Percentiles rank a stretch among this genome's conserved stretches.
Evolutionary conservation across 92 coral and sea anemone genomes (phyloP).

Genomic region (Metridium senile): DNA sequence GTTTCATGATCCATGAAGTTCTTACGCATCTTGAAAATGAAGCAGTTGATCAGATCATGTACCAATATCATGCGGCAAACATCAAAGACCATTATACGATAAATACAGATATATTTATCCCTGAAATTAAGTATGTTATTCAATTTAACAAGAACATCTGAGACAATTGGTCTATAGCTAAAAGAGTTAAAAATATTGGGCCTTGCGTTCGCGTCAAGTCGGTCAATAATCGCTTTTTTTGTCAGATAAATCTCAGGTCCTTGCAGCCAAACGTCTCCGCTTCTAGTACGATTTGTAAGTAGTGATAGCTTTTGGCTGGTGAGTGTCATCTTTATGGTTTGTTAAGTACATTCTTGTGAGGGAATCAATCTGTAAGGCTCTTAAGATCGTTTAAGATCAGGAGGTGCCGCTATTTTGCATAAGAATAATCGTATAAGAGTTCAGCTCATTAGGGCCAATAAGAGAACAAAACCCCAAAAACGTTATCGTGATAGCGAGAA

Average conservation of each 20-base stretch:
- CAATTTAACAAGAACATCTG: neutral
- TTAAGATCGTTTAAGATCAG: slow-evolving; percentile 29
- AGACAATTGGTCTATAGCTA: slow-evolving; percentile 9
- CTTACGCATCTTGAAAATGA: no score
- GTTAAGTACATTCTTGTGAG: slow-evolving; percentile 8
- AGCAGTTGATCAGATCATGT: no score
- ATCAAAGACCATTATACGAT: slow-evolving; percentile 10
- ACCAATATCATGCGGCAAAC: slow-evolving; percentile 3
- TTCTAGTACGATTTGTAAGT: neutral
- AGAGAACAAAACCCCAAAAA: slow-evolving; percentile 25
- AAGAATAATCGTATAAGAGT: slow-evolving; percentile 17
- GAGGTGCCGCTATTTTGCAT: slow-evolving; percentile 30
- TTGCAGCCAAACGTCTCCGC: neutral
- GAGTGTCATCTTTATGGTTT: neutral
- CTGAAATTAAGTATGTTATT: slow-evolving; percentile 2
- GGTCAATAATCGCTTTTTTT: neutral
- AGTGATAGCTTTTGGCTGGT: neutral
- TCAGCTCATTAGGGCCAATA: slow-evolving; percentile 27
- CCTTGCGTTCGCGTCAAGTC: neutral
- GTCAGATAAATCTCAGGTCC: neutral
- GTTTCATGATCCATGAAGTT: no score
- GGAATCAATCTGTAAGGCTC: neutral
- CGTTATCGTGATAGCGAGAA: slow-evolving; percentile 14
- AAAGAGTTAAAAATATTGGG: neutral
- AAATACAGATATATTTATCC: slow-evolving; percentile 8